Evolutionary conservation across 2,113 vertebrate genomes (phyloP).

Genomic region (Riparia riparia): DNA sequence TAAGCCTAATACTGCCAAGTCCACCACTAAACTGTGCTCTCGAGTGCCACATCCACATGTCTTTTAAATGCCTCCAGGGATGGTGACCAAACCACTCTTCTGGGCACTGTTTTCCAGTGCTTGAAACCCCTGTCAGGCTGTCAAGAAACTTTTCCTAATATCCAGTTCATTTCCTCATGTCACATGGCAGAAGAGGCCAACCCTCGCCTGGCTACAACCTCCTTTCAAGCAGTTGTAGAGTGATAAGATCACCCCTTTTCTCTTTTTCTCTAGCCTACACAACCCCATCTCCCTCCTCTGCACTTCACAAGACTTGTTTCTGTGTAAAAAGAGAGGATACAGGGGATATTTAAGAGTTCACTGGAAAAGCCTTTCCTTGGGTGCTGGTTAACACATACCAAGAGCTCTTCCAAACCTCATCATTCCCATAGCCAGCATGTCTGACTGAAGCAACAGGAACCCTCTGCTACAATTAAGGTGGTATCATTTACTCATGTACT

Average conservation of each 20-base stretch:
- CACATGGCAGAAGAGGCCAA: neutral
- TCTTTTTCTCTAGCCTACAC: neutral
- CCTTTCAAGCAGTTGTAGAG: neutral
- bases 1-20: neutral
- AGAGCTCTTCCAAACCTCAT: neutral
- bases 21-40: neutral
- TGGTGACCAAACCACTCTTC: neutral
- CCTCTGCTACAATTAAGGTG: neutral
- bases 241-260: neutral
- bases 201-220: fast-evolving
- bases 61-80: neutral
- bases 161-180: neutral
- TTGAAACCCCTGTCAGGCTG: neutral
- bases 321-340: neutral
- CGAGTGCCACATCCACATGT: fast-evolving
- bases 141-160: neutral
- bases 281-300: fast-evolving
- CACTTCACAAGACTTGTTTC: neutral
- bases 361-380: neutral
- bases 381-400: neutral
- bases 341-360: neutral
- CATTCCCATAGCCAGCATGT: neutral
- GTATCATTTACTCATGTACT: neutral
- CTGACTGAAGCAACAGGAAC: neutral
- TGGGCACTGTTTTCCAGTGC: neutral